Evolutionary conservation across 2,797 vertebrate genomes (phyloP).

Genomic region (Coccyzus lansbergi): DNA sequence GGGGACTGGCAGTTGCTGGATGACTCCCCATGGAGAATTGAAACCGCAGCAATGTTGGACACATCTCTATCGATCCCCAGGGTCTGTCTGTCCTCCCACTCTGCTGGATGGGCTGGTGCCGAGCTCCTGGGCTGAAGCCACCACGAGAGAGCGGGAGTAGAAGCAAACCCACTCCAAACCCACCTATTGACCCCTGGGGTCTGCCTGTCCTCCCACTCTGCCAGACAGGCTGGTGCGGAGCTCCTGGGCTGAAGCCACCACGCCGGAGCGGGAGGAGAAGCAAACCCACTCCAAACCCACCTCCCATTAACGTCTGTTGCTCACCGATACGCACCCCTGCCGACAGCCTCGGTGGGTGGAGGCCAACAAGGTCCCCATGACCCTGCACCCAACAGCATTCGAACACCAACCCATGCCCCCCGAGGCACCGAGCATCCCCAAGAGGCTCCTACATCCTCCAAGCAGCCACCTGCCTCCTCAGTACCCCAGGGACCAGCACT

Average conservation of each 20-base stretch:
- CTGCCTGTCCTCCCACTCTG: accelerated
- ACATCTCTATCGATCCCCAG: accelerated
- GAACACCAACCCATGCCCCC: accelerated
- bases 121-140: neutral
- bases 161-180: neutral
- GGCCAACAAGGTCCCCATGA: neutral
- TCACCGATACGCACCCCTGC: neutral
- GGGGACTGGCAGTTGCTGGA: neutral
- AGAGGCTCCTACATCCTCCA: neutral
- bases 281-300: neutral
- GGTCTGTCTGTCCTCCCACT: neutral
- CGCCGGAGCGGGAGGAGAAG: neutral
- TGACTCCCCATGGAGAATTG: conserved; percentile 6
- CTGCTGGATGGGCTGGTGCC: accelerated
- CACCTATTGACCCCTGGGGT: too few relatives aligned
- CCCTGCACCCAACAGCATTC: neutral
- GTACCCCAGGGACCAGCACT: neutral
- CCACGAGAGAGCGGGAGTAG: neutral
- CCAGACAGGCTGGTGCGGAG: accelerated
- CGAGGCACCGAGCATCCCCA: accelerated
- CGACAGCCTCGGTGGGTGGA: accelerated
- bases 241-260: neutral
- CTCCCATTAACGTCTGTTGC: accelerated
- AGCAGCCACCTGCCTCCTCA: accelerated
- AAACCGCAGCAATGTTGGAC: neutral